Conservation (phyloP, 2,797 vertebrate species). For the Halcyon chelicuti region DNA sequence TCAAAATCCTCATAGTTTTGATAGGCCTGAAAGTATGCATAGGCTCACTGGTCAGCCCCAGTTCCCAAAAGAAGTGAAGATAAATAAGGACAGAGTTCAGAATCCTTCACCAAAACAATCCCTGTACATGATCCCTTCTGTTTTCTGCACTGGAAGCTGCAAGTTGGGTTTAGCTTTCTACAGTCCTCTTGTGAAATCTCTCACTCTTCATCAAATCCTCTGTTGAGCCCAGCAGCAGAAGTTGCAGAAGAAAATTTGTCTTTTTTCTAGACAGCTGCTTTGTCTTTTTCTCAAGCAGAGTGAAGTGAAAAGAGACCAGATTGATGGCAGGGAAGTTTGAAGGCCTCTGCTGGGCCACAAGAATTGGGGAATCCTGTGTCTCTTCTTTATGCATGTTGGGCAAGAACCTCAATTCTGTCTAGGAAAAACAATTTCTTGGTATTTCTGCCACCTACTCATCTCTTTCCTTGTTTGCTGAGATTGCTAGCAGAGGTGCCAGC, state of each 20-base stretch:
- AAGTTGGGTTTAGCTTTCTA: background rate
- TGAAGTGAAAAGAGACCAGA: background rate
- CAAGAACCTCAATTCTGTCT: background rate
- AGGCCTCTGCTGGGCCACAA: background rate
- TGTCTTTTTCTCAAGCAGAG: background rate
- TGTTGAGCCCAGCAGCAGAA: background rate
- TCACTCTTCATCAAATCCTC: background rate
- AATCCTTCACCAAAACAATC: background rate
- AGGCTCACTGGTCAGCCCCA: background rate
- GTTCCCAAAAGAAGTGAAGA: background rate
- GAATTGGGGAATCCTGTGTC: background rate
- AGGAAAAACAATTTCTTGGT: background rate
- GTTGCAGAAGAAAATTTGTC: background rate
- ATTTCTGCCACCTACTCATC: background rate
- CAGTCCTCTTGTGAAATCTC: background rate
- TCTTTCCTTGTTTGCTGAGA: background rate
- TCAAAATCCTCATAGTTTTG: background rate
- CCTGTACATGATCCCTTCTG: background rate
- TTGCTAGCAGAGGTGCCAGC: background rate
- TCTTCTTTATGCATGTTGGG: background rate
- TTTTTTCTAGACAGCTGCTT: background rate
- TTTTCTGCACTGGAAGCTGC: background rate
- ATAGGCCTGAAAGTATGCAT: background rate
- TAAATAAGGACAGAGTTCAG: background rate
- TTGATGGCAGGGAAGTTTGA: background rate